phyloP scores from a whole-genome alignment of 2,113 vertebrate species.

The Condylura cristata region DNA sequence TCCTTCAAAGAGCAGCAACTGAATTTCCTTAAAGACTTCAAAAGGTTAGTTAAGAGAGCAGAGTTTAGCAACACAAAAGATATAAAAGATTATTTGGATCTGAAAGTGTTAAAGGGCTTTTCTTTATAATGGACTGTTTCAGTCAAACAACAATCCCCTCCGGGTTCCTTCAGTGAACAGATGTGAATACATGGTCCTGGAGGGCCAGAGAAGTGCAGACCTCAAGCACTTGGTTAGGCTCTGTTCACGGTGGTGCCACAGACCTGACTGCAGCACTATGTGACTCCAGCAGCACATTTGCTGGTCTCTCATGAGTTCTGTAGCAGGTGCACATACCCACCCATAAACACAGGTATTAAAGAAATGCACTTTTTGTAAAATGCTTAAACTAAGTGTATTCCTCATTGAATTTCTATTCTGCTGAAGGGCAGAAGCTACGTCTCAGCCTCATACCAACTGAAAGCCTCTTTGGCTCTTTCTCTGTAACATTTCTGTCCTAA shows the following conservation, averaged over 20 bases:
- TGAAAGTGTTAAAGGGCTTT: not conserved
- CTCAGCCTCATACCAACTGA: not conserved
- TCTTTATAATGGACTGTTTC: not conserved
- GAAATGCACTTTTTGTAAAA: not conserved
- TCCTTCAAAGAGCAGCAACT: not conserved
- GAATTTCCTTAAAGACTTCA: not conserved
- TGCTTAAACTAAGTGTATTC: not conserved
- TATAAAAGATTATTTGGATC: not conserved
- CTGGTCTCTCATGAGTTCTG: not conserved
- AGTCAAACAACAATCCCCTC: not conserved
- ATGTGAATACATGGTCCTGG: not conserved
- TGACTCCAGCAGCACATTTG: not conserved
- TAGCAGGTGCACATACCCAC: not conserved
- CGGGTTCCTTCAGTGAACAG: not conserved
- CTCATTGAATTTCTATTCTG: not conserved
- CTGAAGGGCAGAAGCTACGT: not conserved
- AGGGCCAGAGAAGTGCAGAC: not conserved
- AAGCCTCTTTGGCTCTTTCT: not conserved
- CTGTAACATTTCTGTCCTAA: not conserved
- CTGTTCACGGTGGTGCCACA: rapidly evolving
- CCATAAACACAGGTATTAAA: not conserved
- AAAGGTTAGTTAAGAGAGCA: not conserved
- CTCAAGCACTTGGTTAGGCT: too few species aligned
- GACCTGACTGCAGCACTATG: not conserved
- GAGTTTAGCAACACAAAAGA: not conserved